Conservation (phyloP, 2,113 vertebrate genomes). For the Thinocorus orbignyianus region DNA sequence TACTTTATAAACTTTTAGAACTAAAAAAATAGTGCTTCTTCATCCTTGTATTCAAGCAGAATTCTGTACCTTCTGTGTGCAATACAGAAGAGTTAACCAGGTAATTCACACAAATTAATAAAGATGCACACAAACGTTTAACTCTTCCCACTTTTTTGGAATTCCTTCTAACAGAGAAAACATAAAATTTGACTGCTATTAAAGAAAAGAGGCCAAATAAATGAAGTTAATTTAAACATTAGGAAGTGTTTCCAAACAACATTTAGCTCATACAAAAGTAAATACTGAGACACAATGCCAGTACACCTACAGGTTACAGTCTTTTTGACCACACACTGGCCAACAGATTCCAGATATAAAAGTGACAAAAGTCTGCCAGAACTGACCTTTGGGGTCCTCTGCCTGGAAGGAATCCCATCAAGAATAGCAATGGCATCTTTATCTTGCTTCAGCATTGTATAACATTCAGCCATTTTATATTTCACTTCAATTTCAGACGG, state of each 20-base stretch:
- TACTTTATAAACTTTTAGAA: neutral
- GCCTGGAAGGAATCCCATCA: slow-evolving; percentile 95
- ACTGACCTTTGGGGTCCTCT: slow-evolving; percentile 94
- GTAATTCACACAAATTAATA: neutral
- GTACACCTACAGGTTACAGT: rapidly evolving
- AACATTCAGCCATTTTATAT: slow-evolving; percentile 98
- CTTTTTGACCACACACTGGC: neutral
- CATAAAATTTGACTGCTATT: neutral
- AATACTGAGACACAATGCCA: neutral
- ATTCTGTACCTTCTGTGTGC: neutral
- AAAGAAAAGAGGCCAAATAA: neutral
- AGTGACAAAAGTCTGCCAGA: neutral
- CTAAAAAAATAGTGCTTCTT: neutral
- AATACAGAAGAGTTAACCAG: neutral
- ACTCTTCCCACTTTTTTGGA: rapidly evolving
- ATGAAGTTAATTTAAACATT: neutral
- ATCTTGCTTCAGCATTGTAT: slow-evolving; percentile 95
- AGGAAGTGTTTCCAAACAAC: neutral
- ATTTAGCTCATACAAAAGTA: neutral
- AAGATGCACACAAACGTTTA: neutral
- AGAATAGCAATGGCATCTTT: slow-evolving; percentile 97
- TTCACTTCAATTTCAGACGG: slow-evolving; percentile 98
- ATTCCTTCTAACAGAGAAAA: neutral
- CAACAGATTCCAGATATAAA: neutral
- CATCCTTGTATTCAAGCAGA: neutral